A percentile compares a stretch with the other conserved stretches of the same genome.
Conservation (phyloP, 2,888 invertebrate species). For the Acleris holmiana region DNA sequence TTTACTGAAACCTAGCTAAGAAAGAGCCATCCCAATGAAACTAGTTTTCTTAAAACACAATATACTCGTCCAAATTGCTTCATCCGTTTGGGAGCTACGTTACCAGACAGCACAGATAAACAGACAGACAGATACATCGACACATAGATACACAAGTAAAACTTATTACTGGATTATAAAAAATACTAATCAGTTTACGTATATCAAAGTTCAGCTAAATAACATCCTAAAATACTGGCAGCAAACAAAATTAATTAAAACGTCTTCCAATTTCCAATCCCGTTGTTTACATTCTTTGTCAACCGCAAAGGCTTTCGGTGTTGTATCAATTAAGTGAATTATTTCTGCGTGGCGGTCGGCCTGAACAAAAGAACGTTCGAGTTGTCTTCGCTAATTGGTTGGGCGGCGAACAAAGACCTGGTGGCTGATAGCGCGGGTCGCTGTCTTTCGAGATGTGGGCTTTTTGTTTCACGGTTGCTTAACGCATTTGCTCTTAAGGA, state of each 20-base stretch:
- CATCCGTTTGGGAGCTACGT: too few species aligned
- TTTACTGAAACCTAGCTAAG: too few species aligned
- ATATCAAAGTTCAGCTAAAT: background rate
- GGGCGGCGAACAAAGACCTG: constrained; percentile 57
- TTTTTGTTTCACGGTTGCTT: background rate
- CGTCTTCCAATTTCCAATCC: constrained; percentile 15
- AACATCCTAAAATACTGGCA: background rate
- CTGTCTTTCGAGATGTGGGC: constrained; percentile 42
- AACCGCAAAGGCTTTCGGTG: constrained; percentile 40
- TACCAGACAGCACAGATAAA: too few species aligned
- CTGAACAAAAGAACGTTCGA: constrained; percentile 45
- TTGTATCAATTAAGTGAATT: constrained; percentile 55
- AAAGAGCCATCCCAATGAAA: too few species aligned
- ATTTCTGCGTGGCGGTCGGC: constrained; percentile 46
- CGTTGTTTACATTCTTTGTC: constrained; percentile 41
- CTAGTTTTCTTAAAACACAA: too few species aligned
- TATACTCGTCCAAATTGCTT: too few species aligned
- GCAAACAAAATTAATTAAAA: constrained; percentile 5
- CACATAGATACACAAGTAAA: too few species aligned
- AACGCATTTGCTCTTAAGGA: too few species aligned
- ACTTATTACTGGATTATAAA: too few species aligned
- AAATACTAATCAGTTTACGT: background rate
- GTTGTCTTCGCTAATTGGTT: constrained; percentile 62
- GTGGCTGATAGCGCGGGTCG: constrained; percentile 50
- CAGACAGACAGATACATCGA: too few species aligned